Conservation (phyloP, 2,113 vertebrate genomes). For the Rallus limicola region DNA sequence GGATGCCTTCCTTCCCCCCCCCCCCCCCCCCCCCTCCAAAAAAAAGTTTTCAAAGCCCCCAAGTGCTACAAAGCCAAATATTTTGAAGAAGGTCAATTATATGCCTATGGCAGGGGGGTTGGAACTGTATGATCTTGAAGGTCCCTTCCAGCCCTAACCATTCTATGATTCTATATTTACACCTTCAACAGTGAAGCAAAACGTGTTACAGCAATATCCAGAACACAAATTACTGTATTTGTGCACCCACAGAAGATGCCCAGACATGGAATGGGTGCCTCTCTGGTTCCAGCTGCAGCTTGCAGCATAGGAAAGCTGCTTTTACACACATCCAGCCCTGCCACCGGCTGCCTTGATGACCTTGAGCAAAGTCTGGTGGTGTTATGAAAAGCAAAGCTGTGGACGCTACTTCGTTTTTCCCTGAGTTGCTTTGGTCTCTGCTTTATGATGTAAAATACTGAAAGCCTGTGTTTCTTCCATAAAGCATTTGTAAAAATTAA, state of each 20-base stretch:
- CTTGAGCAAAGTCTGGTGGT: neutral
- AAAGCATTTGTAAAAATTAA: neutral
- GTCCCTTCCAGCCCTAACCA: no score
- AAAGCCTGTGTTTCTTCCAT: neutral
- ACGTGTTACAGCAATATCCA: neutral
- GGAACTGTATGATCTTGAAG: no score
- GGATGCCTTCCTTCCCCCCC: neutral
- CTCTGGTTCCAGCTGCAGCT: neutral
- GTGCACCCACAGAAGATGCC: neutral
- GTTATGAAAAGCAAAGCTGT: neutral
- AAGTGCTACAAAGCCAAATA: neutral
- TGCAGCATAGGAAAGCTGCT: neutral
- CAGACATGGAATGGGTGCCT: rapidly evolving
- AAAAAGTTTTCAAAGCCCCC: neutral
- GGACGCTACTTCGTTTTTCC: neutral
- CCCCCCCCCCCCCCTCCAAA: neutral
- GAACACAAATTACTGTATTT: rapidly evolving
- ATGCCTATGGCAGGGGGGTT: neutral
- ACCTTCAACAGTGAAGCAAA: neutral
- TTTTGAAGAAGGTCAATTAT: neutral
- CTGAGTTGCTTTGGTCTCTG: neutral
- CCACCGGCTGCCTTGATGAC: neutral
- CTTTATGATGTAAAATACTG: neutral
- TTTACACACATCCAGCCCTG: neutral
- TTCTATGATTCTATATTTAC: no score